These are phyloP conservation scores for Coenobita brevimanus DNA, from an alignment of 1,140 invertebrate genomes.

Conservation along the genomic window DNA sequence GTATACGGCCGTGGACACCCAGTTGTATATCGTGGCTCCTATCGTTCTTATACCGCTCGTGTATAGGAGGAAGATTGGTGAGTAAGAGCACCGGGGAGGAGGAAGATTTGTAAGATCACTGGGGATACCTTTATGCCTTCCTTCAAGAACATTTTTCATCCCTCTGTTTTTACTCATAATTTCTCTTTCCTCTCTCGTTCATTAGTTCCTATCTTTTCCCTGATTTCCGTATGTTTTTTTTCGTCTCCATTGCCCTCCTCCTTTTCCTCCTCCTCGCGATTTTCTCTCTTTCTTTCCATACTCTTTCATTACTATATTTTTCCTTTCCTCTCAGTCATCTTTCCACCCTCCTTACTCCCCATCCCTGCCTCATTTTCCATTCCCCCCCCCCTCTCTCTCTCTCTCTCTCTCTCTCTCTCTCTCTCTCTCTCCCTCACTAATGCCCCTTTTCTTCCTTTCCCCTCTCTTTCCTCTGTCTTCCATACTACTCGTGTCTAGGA, in stretches of 20 bases:
- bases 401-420: background rate
- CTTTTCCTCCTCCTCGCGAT: background rate
- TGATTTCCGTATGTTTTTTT: background rate
- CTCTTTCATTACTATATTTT: background rate
- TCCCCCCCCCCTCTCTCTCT: background rate
- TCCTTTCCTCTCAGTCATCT: background rate
- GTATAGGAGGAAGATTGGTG: slow-evolving; percentile 15
- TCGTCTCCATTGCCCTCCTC: background rate
- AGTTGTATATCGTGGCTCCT: slow-evolving; percentile 20
- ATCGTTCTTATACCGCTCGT: slow-evolving; percentile 29
- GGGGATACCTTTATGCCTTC: too few relatives aligned
- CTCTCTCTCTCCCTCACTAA: background rate
- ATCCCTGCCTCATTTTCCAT: background rate
- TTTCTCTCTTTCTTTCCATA: background rate
- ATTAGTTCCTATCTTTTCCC: background rate
- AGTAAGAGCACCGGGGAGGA: background rate
- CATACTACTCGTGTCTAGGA: too few relatives aligned
- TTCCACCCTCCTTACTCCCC: background rate
- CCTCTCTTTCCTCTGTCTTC: background rate
- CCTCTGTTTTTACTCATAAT: background rate
- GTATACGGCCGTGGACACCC: background rate
- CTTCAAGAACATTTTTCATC: background rate
- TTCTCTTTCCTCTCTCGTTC: background rate
- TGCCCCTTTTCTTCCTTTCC: background rate
- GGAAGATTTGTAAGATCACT: too few relatives aligned